These are phyloP conservation scores for Isotomurus palustris DNA, from an alignment of 2,888 invertebrate genomes.

Conservation along the genomic window DNA sequence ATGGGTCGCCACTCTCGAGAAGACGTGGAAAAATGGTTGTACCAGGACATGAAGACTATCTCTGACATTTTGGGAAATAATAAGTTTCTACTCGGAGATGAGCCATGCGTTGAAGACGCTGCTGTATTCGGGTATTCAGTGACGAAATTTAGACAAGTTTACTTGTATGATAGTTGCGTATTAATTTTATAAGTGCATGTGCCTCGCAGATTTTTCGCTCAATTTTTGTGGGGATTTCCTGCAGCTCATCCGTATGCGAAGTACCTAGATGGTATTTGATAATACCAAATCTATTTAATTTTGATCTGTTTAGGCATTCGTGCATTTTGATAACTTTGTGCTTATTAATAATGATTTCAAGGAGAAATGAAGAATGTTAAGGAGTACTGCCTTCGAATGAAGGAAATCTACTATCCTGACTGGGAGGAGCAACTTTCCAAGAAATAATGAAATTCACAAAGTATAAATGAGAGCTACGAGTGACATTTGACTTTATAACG, in stretches of 20 bases:
- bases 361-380: too few species aligned
- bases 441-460: too few species aligned
- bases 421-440: background rate
- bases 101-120: conserved; percentile 6
- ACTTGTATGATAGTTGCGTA: too few species aligned
- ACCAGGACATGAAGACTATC: background rate
- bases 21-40: background rate
- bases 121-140: conserved; percentile 3
- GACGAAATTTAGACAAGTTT: too few species aligned
- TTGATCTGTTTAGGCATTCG: too few species aligned
- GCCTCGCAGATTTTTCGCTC: background rate
- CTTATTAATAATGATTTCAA: too few species aligned
- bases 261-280: background rate
- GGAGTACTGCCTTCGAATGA: background rate
- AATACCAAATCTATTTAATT: too few species aligned
- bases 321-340: too few species aligned
- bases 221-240: background rate
- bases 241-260: background rate
- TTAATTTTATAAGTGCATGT: background rate
- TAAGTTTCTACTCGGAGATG: conserved; percentile 6
- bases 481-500: too few species aligned
- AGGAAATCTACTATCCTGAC: background rate
- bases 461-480: too few species aligned
- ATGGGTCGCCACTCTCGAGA: background rate
- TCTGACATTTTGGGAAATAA: background rate